Evolutionary conservation across 2,888 invertebrate genomes (phyloP), one percentile per base, ranked within the genome.

Genomic region (Aphidoletes aphidimyza): DNA sequence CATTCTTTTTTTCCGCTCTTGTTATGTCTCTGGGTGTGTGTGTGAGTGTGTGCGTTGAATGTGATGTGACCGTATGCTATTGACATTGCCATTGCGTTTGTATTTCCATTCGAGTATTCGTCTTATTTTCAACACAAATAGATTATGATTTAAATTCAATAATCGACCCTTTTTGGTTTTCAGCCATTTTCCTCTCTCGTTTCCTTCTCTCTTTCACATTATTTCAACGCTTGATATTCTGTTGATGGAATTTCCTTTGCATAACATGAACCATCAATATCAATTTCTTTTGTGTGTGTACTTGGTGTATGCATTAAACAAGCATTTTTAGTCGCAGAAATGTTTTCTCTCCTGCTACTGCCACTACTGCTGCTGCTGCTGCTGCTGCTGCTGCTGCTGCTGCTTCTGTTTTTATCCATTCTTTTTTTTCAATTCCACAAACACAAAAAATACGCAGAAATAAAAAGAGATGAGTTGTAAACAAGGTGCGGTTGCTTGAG

Each of bases 81-180:
- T 3, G 69, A 26, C 69, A 0, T 30, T 69, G n/a, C 69, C 69
- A 30, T 54, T 54, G 54, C 22, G 54, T 30, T 69, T 69, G 69
- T 69, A n/a, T 69, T 69, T 69, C 69, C 69, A 69, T 69, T 54
- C 22, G n/a, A 54, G 22, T 22, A 54, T 54, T 81, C n/a, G 36
- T 11, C 81, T 81, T 81, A 81, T 81, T 81, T 81, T 81, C 81
- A 81, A 81, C 37, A 81, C 81, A 81, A 81, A 81, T 81, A 81
- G 36, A 81, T 81, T 81, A 81, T 81, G 81, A 81, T 81, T 81
- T 81, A 81, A 81, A 81, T 81, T 81, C 81, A 81, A 81, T 81
- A 81, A 81, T 81, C 81, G 81, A 81, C 81, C 81, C 81, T 81
- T 81, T 54, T 81, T 59, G 6, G 6, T 17, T 49, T 49, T 49